phyloP scores from a whole-genome alignment of 1,140 invertebrate genomes.

The Drosophila orena region DNA sequence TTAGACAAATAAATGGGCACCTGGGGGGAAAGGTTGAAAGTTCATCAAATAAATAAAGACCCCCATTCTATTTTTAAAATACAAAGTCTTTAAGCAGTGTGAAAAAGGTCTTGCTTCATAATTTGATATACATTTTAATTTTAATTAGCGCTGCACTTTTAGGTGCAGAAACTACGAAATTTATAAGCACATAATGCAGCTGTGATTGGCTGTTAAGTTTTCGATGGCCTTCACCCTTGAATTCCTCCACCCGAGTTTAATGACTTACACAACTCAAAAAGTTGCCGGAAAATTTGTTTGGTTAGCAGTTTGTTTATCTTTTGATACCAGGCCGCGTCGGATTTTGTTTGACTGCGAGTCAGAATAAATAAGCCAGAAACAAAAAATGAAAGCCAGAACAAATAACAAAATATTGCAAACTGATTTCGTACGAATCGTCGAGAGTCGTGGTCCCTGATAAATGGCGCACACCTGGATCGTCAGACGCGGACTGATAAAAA shows the following conservation, averaged over 20 bases:
- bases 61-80: constrained; percentile 1
- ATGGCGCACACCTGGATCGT: constrained; percentile 61
- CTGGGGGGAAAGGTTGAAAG: constrained; percentile 3
- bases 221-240: constrained; percentile 41
- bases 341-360: constrained; percentile 28
- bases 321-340: constrained; percentile 27
- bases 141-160: constrained; percentile 6
- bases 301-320: constrained; percentile 39
- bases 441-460: constrained; percentile 42
- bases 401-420: constrained; percentile 7
- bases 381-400: constrained; percentile 21
- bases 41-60: background rate
- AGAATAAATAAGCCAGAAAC: constrained; percentile 33
- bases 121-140: background rate
- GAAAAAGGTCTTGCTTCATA: background rate
- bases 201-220: constrained; percentile 4
- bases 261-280: constrained; percentile 40
- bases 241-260: constrained; percentile 38
- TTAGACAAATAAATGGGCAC: constrained; percentile 13
- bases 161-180: background rate
- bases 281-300: constrained; percentile 22
- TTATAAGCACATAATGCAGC: constrained; percentile 2
- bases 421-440: constrained; percentile 23
- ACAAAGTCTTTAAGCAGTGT: constrained; percentile 3
- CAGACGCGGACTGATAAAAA: constrained; percentile 49